Percentiles rank a stretch among this genome's conserved stretches.
These are phyloP conservation scores for Ormia ochracea DNA, from an alignment of 2,888 invertebrate species.

Conservation along the genomic window DNA sequence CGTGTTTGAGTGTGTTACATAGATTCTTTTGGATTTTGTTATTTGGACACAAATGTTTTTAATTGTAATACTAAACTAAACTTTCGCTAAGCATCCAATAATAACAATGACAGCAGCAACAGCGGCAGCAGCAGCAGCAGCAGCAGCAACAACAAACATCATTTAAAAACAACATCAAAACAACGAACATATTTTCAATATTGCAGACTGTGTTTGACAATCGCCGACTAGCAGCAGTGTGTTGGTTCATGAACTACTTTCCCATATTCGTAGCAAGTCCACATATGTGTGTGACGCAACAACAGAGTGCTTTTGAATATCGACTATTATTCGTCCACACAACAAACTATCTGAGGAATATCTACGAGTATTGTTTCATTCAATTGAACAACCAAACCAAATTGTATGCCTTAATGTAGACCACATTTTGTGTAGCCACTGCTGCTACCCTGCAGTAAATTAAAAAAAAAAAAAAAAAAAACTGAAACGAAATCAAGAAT, in stretches of 20 bases:
- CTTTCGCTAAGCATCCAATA: constrained; percentile 44
- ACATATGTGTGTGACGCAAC: constrained; percentile 1
- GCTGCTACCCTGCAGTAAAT: neutral
- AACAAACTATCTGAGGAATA: neutral
- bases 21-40: constrained; percentile 42
- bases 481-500: too few relatives aligned
- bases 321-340: constrained; percentile 32
- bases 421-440: neutral
- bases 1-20: too few relatives aligned
- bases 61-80: constrained; percentile 67
- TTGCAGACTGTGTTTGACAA: constrained; percentile 2
- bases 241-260: constrained; percentile 37
- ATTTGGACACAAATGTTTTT: constrained; percentile 64
- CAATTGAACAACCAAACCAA: constrained; percentile 25
- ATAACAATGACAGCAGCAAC: neutral
- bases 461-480: neutral
- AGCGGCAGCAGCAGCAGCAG: constrained; percentile 7
- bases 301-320: constrained; percentile 35
- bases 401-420: constrained; percentile 5
- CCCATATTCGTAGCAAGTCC: neutral
- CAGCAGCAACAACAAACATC: constrained; percentile 3
- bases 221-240: neutral
- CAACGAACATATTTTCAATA: constrained; percentile 53
- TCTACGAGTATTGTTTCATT: constrained; percentile 11
- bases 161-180: constrained; percentile 44